These are phyloP conservation scores for Tenodera sinensis DNA, from an alignment of 2,888 invertebrate species.

Conservation along the genomic window DNA sequence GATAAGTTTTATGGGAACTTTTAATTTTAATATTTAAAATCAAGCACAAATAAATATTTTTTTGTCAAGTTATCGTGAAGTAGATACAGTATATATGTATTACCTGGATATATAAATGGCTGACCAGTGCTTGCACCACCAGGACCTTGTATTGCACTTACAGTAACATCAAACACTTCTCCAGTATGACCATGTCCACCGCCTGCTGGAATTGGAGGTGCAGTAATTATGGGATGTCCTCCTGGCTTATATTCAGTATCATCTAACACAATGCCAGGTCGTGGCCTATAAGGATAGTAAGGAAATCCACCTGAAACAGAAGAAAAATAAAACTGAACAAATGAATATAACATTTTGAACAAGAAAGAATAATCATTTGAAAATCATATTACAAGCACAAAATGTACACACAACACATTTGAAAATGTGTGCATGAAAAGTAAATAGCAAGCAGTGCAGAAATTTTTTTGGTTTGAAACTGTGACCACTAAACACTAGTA, in stretches of 20 bases:
- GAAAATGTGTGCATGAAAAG: too few species aligned
- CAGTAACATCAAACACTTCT: conserved; percentile 84
- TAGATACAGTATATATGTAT: not conserved
- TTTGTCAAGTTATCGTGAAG: too few species aligned
- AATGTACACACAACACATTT: too few species aligned
- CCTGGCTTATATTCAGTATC: conserved; percentile 73
- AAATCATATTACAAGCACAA: too few species aligned
- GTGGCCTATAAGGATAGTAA: conserved; percentile 62
- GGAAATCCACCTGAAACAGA: conserved; percentile 8
- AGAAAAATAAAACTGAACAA: not conserved
- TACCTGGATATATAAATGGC: conserved; percentile 54
- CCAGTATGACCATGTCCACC: conserved; percentile 55
- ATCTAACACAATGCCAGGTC: conserved; percentile 82
- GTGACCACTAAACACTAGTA: too few species aligned
- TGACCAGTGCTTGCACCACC: conserved; percentile 49
- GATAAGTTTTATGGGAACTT: too few species aligned
- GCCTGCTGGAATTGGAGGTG: conserved; percentile 38
- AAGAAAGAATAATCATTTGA: too few species aligned
- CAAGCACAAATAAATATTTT: too few species aligned
- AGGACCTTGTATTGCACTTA: conserved; percentile 82
- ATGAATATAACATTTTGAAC: too few species aligned
- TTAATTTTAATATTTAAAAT: too few species aligned
- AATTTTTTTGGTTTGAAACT: too few species aligned
- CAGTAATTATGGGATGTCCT: conserved; percentile 40
- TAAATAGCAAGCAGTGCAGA: too few species aligned